Percentiles rank a stretch among this genome's conserved stretches.
These are phyloP conservation scores for Archaeoteleia sp. DNA, from an alignment of 2,888 invertebrate genomes.

Conservation along the genomic window DNA sequence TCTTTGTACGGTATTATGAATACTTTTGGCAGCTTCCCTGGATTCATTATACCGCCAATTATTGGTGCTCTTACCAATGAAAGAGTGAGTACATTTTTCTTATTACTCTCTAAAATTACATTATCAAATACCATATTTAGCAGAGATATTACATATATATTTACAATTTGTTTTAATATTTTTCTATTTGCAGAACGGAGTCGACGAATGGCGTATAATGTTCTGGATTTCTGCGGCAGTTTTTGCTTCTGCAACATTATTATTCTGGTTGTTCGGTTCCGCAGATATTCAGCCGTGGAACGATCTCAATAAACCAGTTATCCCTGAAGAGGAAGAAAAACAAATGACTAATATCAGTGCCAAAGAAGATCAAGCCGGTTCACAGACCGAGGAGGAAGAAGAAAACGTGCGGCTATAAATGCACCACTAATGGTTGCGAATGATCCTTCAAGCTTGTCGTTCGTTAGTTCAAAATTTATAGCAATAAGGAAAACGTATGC, in stretches of 20 bases:
- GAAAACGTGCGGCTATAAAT: conserved; percentile 68
- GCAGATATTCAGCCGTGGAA: conserved; percentile 85
- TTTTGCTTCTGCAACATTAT: conserved; percentile 81
- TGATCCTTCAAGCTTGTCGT: no score
- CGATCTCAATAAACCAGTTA: conserved; percentile 68
- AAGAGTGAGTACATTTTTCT: conserved; percentile 54
- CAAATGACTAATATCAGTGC: conserved; percentile 56
- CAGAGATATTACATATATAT: no score
- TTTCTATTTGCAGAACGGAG: conserved; percentile 80
- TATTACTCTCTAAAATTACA: no score
- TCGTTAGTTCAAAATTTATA: no score
- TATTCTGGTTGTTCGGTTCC: conserved; percentile 84
- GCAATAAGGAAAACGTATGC: no score
- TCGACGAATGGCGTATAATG: conserved; percentile 84
- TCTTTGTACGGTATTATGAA: conserved; percentile 73
- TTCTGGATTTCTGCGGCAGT: conserved; percentile 84
- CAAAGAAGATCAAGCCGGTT: conserved; percentile 28
- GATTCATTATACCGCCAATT: conserved; percentile 71
- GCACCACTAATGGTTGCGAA: no score
- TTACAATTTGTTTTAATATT: conserved; percentile 1
- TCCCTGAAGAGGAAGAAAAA: conserved; percentile 62
- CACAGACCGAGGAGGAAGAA: conserved; percentile 54
- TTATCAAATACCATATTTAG: no score
- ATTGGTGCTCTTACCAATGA: conserved; percentile 68
- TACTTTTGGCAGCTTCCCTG: conserved; percentile 71